A percentile compares a stretch with the other conserved stretches of the same genome.
Evolutionary conservation across 2,888 invertebrate species (phyloP).

Genomic region (Zele albiditarsus): DNA sequence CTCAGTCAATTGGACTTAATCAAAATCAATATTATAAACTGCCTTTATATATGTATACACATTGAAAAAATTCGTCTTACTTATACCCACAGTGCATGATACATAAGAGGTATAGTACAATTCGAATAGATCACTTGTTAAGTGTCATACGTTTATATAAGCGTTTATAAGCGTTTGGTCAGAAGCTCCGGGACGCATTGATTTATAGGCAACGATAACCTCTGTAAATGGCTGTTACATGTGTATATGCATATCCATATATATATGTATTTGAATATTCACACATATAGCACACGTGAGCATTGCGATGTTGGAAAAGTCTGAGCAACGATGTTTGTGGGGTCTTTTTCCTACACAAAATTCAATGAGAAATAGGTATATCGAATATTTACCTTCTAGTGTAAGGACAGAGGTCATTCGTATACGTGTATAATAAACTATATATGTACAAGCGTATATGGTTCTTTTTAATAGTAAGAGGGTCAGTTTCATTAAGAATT

Average conservation of each 20-base stretch:
- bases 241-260: conserved; percentile 7
- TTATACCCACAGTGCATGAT: not conserved
- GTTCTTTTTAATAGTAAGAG: not conserved
- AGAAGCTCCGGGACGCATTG: conserved; percentile 46
- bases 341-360: not conserved
- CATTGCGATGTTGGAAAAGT: conserved; percentile 16
- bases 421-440: not conserved
- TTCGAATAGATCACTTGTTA: conserved; percentile 53
- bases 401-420: conserved; percentile 15
- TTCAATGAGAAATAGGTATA: conserved; percentile 5
- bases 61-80: not conserved
- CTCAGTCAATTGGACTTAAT: not conserved
- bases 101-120: conserved; percentile 29
- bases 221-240: conserved; percentile 21
- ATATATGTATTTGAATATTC: not conserved
- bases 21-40: conserved; percentile 6
- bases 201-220: conserved; percentile 51
- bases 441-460: not conserved
- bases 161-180: conserved; percentile 20
- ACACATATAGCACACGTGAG: conserved; percentile 5
- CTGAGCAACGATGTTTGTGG: not conserved
- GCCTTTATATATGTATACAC: not conserved
- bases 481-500: no score
- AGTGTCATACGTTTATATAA: conserved; percentile 49
- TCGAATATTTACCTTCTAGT: not conserved